Base-by-base conservation (phyloP, 2,113 vertebrate species). In the Alethe diademata region DNA sequence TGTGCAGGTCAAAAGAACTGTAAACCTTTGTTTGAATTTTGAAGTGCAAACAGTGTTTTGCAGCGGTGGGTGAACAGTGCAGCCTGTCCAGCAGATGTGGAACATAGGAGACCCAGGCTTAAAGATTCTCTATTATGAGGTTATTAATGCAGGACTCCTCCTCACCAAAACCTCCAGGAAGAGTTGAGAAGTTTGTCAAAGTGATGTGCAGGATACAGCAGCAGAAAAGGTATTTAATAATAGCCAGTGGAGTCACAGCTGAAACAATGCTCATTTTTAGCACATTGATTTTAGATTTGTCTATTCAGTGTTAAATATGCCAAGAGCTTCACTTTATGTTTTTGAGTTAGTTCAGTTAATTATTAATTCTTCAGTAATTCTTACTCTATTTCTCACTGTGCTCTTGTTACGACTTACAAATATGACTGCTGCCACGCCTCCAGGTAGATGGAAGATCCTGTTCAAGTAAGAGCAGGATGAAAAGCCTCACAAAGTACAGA, bases 131-230 rank as follows among this genome's bases (percentile, higher is more conserved):
- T 58, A 0, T 60, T 61, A 19, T 0, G 6, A 56, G 31, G 17
- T 83, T 86, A 45, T 47, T 40, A 35, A 8, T 1, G 1, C 14
- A 26, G 10, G 26, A 53, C 2, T 76, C 6, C 29, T 76, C n/a
- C 40, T 89, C 0, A 0, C 42, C 60, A 65, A 56, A 85, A 51
- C n/a, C 12, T 82, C 56, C 45, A 69, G 73, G 65, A 72, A 75
- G 20, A 43, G 29, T 51, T 2, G 2, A 57, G 16, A 75, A 51
- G 20, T 87, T 89, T 93, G 22, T 88, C 4, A 7, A 83, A 61
- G 14, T 56, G 42, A 35, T 0, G 0, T 18, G 29, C 14, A 70
- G 45, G 64, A 53, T 60, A 35, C 22, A 73, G 38, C 4, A 1
- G 23, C 45, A 88, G 80, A 18, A 95, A 48, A 72, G 8, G 13